Conservation (phyloP, 1,140 invertebrate species). For the Fopius arisanus region DNA sequence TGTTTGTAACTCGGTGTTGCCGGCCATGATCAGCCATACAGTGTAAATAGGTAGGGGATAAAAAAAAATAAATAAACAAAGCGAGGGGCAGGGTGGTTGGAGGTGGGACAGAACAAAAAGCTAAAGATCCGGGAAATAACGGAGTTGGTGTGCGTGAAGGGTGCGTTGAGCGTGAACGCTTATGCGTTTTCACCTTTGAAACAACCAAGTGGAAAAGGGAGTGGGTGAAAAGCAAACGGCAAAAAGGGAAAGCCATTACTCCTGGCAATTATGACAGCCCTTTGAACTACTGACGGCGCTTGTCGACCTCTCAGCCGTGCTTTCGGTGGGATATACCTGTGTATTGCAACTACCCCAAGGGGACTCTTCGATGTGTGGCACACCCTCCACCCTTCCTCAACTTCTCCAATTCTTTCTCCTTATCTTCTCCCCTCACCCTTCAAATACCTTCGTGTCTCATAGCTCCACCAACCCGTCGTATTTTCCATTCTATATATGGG, state of each 20-base stretch:
- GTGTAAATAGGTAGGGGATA: not conserved
- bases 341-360: not conserved
- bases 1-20: constrained; percentile 31
- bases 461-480: not conserved
- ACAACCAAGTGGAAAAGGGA: not conserved
- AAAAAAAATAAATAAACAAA: not conserved
- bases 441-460: not conserved
- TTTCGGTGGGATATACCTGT: constrained; percentile 6
- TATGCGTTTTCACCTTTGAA: not conserved
- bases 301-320: not conserved
- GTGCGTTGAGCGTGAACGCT: not conserved
- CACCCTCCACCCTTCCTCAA: not conserved
- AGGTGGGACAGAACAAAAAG: constrained; percentile 13
- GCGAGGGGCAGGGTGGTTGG: not conserved
- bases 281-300: constrained; percentile 35
- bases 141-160: not conserved
- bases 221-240: constrained; percentile 27
- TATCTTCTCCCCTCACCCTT: not conserved
- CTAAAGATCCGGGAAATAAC: not conserved
- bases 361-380: not conserved
- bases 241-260: constrained; percentile 41
- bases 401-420: not conserved
- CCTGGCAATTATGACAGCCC: constrained; percentile 44
- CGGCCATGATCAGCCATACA: not conserved
- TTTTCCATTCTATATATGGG: not conserved